Percentiles rank a stretch among this genome's conserved stretches.
Evolutionary conservation across 1,140 invertebrate genomes (phyloP).

Genomic region (Hesperophylax magnus): DNA sequence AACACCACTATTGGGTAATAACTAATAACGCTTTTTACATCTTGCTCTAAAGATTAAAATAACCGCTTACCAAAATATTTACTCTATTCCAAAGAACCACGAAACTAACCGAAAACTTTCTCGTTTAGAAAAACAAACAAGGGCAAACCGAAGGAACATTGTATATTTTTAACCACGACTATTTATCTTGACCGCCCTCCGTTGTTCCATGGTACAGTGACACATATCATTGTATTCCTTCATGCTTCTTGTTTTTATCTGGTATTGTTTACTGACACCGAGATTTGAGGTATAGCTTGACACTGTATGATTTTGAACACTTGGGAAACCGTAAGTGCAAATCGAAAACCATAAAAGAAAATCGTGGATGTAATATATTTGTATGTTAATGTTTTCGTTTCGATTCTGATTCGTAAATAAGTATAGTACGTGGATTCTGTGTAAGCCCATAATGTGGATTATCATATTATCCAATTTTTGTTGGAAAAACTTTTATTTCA

Average conservation of each 20-base stretch:
- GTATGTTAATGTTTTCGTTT: not conserved
- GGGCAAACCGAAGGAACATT: slow-evolving; percentile 1
- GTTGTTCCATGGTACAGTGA: not conserved
- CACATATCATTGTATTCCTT: slow-evolving; percentile 26
- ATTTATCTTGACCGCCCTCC: slow-evolving; percentile 53
- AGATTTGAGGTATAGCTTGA: slow-evolving; percentile 25
- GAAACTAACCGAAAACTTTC: slow-evolving; percentile 18
- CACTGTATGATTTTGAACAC: not conserved
- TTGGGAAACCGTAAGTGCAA: slow-evolving; percentile 14
- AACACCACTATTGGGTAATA: too few species aligned
- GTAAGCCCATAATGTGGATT: too few species aligned
- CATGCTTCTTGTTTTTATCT: slow-evolving; percentile 13
- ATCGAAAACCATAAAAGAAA: slow-evolving; percentile 37
- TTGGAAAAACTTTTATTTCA: too few species aligned
- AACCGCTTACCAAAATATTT: not conserved
- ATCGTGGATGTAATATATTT: not conserved
- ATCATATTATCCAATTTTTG: too few species aligned
- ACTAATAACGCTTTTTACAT: not conserved
- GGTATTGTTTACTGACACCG: slow-evolving; percentile 27
- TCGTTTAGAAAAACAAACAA: slow-evolving; percentile 27
- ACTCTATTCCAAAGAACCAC: not conserved
- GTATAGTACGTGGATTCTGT: not conserved
- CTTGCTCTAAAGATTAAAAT: not conserved
- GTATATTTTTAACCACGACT: slow-evolving; percentile 53
- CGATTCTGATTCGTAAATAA: not conserved